A percentile compares a stretch with the other conserved stretches of the same genome.
phyloP scores from a whole-genome alignment of 2,888 invertebrate genomes.

The Eupithecia vulgata region DNA sequence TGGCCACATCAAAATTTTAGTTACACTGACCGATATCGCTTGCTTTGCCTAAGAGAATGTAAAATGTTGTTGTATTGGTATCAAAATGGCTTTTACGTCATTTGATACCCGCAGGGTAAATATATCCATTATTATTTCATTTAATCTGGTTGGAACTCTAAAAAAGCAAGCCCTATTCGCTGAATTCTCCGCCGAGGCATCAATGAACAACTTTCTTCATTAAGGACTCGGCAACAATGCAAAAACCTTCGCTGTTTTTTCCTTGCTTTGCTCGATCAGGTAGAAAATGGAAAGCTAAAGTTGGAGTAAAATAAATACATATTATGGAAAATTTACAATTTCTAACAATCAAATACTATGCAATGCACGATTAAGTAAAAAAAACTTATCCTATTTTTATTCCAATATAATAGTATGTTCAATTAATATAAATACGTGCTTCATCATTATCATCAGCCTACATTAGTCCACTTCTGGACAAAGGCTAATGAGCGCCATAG shows the following conservation, averaged over 20 bases:
- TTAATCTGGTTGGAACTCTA: slow-evolving; percentile 25
- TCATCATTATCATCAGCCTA: too few relatives aligned
- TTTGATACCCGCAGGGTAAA: neutral
- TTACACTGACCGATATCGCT: neutral
- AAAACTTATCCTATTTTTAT: neutral
- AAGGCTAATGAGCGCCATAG: too few relatives aligned
- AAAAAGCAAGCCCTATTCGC: slow-evolving; percentile 51
- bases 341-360: neutral
- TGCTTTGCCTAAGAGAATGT: neutral
- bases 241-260: slow-evolving; percentile 9
- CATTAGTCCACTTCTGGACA: too few relatives aligned
- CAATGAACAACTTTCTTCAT: slow-evolving; percentile 64
- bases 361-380: neutral
- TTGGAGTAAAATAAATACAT: too few relatives aligned
- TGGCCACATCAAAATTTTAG: neutral
- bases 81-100: neutral
- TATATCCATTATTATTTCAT: neutral
- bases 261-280: slow-evolving; percentile 1
- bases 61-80: neutral
- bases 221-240: slow-evolving; percentile 45
- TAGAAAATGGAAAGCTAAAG: too few relatives aligned
- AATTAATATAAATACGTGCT: too few relatives aligned
- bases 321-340: neutral
- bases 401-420: too few relatives aligned
- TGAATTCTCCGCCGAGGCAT: slow-evolving; percentile 54